Evolutionary conservation across 2,113 vertebrate species (phyloP).

Genomic region (Hypanus sabinus): DNA sequence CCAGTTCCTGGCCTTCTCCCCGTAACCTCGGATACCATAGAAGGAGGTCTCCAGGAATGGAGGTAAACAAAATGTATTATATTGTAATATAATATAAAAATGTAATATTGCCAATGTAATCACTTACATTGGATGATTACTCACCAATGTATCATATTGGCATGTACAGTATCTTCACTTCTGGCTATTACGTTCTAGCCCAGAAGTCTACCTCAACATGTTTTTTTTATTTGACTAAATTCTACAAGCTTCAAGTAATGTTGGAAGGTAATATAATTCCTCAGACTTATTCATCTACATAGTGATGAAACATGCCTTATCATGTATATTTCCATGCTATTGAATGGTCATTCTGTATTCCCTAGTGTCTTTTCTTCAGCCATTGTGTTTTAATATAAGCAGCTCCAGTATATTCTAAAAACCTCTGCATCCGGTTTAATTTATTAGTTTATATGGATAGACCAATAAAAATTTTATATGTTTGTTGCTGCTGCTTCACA

Average conservation of each 20-base stretch:
- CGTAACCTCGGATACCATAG: no score
- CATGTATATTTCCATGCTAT: neutral
- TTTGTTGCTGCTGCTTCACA: neutral
- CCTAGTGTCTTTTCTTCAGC: no score
- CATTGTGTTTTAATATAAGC: neutral
- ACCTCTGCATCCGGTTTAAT: neutral
- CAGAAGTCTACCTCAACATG: neutral
- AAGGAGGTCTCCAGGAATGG: no score
- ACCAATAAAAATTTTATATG: neutral
- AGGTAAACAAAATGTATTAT: no score
- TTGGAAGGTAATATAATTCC: neutral
- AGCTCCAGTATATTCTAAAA: neutral
- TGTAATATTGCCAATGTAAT: no score
- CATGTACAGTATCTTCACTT: no score
- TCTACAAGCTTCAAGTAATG: neutral
- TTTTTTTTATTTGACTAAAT: neutral
- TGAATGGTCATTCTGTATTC: neutral
- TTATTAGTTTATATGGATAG: neutral
- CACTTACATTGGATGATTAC: no score
- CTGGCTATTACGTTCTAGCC: no score
- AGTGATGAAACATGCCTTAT: neutral
- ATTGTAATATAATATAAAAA: no score
- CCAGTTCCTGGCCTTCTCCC: no score
- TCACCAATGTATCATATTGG: no score
- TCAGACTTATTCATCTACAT: neutral